Evolutionary conservation across 2,113 vertebrate species (phyloP).

Genomic region (Corythornis vintsioides): DNA sequence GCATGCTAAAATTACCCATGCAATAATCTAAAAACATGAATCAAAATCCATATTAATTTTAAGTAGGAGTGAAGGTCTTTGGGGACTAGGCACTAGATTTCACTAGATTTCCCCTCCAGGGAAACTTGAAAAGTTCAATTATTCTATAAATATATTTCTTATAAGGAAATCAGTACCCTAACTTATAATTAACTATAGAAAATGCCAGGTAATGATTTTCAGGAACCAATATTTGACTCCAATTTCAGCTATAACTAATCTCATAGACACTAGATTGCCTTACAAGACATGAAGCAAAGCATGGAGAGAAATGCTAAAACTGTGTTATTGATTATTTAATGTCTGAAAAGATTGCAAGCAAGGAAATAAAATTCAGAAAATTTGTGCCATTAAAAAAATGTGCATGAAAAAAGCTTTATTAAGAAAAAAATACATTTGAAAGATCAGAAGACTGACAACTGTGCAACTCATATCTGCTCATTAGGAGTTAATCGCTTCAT

Average conservation of each 20-base stretch:
- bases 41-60: background rate
- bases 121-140: background rate
- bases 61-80: background rate
- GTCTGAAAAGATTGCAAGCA: background rate
- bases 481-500: background rate
- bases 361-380: background rate
- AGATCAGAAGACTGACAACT: background rate
- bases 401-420: background rate
- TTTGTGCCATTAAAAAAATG: background rate
- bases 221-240: background rate
- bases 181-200: background rate
- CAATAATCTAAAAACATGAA: background rate
- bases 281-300: background rate
- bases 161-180: background rate
- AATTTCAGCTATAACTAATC: background rate
- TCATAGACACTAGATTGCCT: background rate
- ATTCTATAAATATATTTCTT: background rate
- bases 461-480: background rate
- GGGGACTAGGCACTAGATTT: background rate
- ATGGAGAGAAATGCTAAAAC: background rate
- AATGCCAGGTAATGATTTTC: fast-evolving
- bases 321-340: background rate
- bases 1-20: background rate
- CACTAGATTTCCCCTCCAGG: background rate
- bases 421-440: background rate